A percentile compares a stretch with the other conserved stretches of the same genome.
Conservation (phyloP, 2,113 vertebrate genomes). For the Trinectes maculatus region DNA sequence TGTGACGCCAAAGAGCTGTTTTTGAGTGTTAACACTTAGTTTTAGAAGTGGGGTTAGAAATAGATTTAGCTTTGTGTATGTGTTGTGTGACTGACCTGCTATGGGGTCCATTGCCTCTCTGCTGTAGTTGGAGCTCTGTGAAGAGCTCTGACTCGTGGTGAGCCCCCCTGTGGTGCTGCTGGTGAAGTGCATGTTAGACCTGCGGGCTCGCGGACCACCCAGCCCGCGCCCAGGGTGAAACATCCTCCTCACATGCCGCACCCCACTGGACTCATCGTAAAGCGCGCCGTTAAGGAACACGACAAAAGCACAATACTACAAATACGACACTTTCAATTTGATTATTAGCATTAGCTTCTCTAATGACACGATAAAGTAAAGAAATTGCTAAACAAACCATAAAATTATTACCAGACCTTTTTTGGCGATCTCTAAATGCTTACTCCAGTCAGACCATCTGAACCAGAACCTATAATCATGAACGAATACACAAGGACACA, state of each 20-base stretch:
- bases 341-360: neutral
- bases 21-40: neutral
- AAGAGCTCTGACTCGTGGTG: conserved; percentile 86
- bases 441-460: neutral
- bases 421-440: too few species aligned
- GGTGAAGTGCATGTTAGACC: conserved; percentile 99
- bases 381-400: too few species aligned
- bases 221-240: conserved; percentile 97
- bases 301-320: neutral
- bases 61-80: neutral
- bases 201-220: conserved; percentile 94
- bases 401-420: too few species aligned
- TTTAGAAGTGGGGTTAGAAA: too few species aligned
- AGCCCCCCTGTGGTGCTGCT: conserved; percentile 95
- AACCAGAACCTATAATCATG: conserved; percentile 11
- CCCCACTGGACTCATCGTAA: conserved; percentile 97
- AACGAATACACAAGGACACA: too few species aligned
- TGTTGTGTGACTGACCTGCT: conserved; percentile 86
- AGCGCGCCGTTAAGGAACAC: conserved; percentile 53
- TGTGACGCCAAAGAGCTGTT: too few species aligned
- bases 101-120: conserved; percentile 99
- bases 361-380: neutral
- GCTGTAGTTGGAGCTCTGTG: conserved; percentile 99
- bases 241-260: conserved; percentile 99
- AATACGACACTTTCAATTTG: neutral